phyloP scores from a whole-genome alignment of 2,113 vertebrate species.

The Tychaedon coryphoeus region DNA sequence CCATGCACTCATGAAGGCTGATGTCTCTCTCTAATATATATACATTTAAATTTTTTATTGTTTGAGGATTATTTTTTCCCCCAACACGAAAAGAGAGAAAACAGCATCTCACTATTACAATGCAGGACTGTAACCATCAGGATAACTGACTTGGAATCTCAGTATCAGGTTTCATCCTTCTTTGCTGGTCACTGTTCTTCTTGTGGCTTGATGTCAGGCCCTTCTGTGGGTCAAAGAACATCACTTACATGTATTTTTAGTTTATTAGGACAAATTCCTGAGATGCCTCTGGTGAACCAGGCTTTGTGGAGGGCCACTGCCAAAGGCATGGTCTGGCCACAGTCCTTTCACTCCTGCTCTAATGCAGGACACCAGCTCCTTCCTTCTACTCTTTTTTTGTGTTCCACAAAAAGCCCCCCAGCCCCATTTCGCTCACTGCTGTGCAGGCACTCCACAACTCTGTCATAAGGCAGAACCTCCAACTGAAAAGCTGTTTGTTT shows the following conservation, averaged over 20 bases:
- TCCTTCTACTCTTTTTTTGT: not conserved
- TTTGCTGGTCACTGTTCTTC: not conserved
- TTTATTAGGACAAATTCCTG: constrained; percentile 54
- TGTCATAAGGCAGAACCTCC: not conserved
- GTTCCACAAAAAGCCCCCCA: not conserved
- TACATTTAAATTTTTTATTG: not conserved
- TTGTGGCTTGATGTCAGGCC: not conserved
- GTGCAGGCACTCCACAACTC: not conserved
- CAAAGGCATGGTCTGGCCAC: not conserved
- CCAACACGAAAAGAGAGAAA: not conserved
- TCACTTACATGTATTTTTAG: constrained; percentile 25
- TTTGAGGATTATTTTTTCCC: not conserved
- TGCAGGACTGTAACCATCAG: not conserved
- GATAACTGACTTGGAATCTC: not conserved
- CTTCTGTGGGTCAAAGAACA: not conserved
- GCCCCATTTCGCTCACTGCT: not conserved
- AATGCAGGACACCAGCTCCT: not conserved
- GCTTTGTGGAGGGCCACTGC: not conserved
- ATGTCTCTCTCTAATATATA: not conserved
- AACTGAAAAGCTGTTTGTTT: not conserved
- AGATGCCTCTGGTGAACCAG: constrained; percentile 8
- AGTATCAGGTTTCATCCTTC: not conserved
- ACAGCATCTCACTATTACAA: not conserved
- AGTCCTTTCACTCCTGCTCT: not conserved
- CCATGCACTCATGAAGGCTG: accelerated